Percentiles rank a stretch among this genome's conserved stretches.
Evolutionary conservation across 2,797 vertebrate species (phyloP).

Genomic region (Artibeus lituratus): DNA sequence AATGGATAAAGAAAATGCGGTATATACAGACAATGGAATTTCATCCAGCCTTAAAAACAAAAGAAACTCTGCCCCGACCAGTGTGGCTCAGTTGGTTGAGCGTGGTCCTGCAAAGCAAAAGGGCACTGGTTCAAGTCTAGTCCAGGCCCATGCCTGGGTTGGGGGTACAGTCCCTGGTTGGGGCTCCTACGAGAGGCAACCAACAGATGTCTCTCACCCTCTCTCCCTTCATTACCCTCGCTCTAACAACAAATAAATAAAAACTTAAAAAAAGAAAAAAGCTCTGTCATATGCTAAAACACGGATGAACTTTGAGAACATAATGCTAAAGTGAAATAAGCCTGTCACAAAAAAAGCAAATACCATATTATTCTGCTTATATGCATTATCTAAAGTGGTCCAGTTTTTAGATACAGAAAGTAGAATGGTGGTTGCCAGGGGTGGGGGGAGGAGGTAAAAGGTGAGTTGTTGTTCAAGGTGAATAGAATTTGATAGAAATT

Average conservation of each 20-base stretch:
- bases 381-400: background rate
- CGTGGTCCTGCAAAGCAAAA: background rate
- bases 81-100: background rate
- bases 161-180: background rate
- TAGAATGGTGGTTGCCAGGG: background rate
- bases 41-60: background rate
- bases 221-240: background rate
- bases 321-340: background rate
- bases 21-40: background rate
- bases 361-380: background rate
- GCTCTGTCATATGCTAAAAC: background rate
- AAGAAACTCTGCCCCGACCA: background rate
- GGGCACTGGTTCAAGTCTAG: background rate
- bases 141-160: background rate
- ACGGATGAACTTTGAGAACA: background rate
- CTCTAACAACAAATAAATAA: background rate
- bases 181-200: background rate
- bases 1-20: background rate
- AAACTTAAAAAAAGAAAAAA: background rate
- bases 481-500: background rate
- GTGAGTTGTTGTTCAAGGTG: background rate
- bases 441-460: background rate
- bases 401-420: background rate
- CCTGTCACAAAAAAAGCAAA: background rate
- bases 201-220: background rate